These are phyloP conservation scores for Scyliorhinus canicula DNA, from an alignment of 2,797 vertebrate genomes.

Conservation along the genomic window DNA sequence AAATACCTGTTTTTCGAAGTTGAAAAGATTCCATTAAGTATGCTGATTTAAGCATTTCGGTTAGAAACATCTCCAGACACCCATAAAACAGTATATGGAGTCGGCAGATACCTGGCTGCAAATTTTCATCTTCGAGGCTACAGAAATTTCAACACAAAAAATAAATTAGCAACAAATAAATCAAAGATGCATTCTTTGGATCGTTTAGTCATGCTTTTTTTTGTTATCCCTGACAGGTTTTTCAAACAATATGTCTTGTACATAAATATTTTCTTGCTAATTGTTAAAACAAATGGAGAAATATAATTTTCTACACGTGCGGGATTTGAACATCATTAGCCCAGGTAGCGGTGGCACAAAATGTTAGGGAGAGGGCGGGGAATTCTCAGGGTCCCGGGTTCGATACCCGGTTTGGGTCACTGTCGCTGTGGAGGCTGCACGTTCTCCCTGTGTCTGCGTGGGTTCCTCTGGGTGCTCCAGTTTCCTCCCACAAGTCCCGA, in stretches of 20 bases:
- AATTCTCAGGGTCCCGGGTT: too few relatives aligned
- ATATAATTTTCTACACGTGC: not conserved
- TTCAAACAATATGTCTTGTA: not conserved
- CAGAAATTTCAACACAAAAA: not conserved
- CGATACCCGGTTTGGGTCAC: too few relatives aligned
- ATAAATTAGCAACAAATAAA: not conserved
- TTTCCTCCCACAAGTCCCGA: too few relatives aligned
- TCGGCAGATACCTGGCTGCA: constrained; percentile 22
- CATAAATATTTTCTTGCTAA: not conserved
- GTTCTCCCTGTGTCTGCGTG: too few relatives aligned
- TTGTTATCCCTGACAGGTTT: not conserved
- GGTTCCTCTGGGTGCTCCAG: too few relatives aligned
- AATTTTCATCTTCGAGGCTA: constrained; percentile 28
- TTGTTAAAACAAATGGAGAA: not conserved
- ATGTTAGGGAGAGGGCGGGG: not conserved
- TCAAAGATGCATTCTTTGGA: not conserved
- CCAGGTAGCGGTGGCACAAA: not conserved
- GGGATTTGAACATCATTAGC: not conserved
- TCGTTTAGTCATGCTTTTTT: not conserved
- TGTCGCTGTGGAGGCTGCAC: too few relatives aligned
- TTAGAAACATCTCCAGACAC: constrained; percentile 30
- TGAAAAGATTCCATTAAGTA: constrained; percentile 31
- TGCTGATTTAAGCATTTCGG: constrained; percentile 29
- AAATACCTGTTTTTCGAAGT: constrained; percentile 26
- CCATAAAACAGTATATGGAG: constrained; percentile 21